phyloP scores from a whole-genome alignment of 2,113 vertebrate species.

The Mugil cephalus region DNA sequence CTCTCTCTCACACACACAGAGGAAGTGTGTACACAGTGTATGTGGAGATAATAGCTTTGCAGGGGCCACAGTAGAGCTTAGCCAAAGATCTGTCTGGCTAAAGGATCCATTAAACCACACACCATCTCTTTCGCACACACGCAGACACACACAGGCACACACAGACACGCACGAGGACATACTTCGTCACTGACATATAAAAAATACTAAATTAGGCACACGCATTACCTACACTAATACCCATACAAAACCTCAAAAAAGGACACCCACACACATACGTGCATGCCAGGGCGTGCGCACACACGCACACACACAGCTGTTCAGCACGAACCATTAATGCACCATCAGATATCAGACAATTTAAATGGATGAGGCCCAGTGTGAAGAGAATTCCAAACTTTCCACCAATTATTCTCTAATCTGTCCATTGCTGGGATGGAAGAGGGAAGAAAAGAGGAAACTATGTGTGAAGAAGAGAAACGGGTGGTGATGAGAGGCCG shows the following conservation, averaged over 20 bases:
- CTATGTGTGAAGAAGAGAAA: neutral
- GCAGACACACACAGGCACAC: constrained; percentile 4
- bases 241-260: neutral
- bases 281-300: too few relatives aligned
- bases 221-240: constrained; percentile 43
- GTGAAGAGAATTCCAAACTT: constrained; percentile 56
- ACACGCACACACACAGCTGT: constrained; percentile 31
- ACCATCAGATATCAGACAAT: constrained; percentile 58
- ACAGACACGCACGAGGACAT: constrained; percentile 20
- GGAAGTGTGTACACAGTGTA: constrained; percentile 53
- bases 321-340: constrained; percentile 44
- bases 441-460: neutral
- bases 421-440: constrained; percentile 31
- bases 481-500: neutral
- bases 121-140: neutral
- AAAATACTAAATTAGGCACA: constrained; percentile 49
- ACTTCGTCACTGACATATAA: constrained; percentile 43
- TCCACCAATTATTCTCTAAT: constrained; percentile 67
- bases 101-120: constrained; percentile 61
- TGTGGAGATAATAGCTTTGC: constrained; percentile 71
- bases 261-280: constrained; percentile 26
- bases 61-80: constrained; percentile 46
- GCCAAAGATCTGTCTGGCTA: constrained; percentile 73
- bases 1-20: constrained; percentile 26
- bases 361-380: constrained; percentile 53